Evolutionary conservation across 1,140 invertebrate species (phyloP).

Genomic region (Amyelois transitella): DNA sequence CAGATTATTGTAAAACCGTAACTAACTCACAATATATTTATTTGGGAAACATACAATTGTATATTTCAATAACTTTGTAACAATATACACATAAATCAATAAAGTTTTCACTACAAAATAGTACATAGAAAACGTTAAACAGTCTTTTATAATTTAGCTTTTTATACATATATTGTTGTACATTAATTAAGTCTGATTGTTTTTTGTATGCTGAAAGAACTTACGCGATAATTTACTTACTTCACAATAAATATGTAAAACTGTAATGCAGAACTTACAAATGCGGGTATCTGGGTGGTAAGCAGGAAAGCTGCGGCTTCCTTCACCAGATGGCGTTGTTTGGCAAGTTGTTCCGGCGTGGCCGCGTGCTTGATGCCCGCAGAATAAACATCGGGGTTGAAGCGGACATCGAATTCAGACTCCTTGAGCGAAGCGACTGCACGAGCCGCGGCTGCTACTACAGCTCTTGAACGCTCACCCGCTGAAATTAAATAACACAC

Average conservation of each 20-base stretch:
- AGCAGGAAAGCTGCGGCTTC: conserved; percentile 97
- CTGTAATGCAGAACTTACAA: conserved; percentile 88
- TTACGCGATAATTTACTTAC: too few species aligned
- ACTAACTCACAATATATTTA: too few species aligned
- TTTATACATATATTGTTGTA: too few species aligned
- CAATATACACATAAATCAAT: too few species aligned
- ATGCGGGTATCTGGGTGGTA: conserved; percentile 93
- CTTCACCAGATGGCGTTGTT: conserved; percentile 91
- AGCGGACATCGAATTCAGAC: conserved; percentile 96
- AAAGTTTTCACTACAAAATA: too few species aligned
- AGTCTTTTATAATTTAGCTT: too few species aligned
- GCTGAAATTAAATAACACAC: conserved; percentile 62
- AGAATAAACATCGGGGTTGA: conserved; percentile 99
- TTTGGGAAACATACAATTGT: too few species aligned
- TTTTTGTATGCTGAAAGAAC: too few species aligned
- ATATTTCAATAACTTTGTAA: too few species aligned
- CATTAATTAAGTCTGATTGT: too few species aligned
- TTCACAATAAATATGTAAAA: neutral
- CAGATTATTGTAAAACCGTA: too few species aligned
- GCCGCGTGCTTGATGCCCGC: conserved; percentile 90
- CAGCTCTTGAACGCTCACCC: conserved; percentile 90
- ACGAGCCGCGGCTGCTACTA: conserved; percentile 90
- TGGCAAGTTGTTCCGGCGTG: conserved; percentile 78
- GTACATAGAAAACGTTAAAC: too few species aligned
- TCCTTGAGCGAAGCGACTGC: conserved; percentile 95